Evolutionary conservation across 2,113 vertebrate species (phyloP), one percentile per base, ranked within the genome.

Genomic region (Zeus faber): DNA sequence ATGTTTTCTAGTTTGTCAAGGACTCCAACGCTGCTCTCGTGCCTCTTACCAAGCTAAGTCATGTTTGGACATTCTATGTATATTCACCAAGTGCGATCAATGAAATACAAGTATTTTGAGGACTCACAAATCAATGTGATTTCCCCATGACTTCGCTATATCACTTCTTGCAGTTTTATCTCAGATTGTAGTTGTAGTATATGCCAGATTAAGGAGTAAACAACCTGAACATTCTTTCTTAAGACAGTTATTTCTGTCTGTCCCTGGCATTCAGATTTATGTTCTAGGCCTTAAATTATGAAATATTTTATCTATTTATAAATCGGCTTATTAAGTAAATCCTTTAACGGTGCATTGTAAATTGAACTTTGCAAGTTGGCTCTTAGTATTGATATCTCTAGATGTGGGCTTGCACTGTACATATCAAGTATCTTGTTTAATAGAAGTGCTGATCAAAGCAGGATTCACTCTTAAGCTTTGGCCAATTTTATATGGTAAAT

Each of bases 381-480:
- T 62, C 22, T 22, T 57, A 45, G 14, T 33, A 11, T 40, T 41
- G 33, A 48, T 65, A 3, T 13, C 27, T 43, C 21, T 55, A 44
- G 18, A 53, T 67, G 31, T 35, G 20, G 31, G n/a, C n/a, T n/a
- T 17, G n/a, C 20, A 3, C 54, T 67, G 55, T 58, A 48, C 43
- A 27, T 17, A 26, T 54, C 2, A 21, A 9, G 7, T 29, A 14
- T 54, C 11, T 47, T 44, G 37, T n/a, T n/a, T n/a, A n/a, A n/a
- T n/a, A n/a, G n/a, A n/a, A n/a, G n/a, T n/a, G n/a, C n/a, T n/a
- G n/a, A n/a, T n/a, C n/a, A n/a, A n/a, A n/a, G n/a, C n/a, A n/a
- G n/a, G n/a, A n/a, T n/a, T n/a, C n/a, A n/a, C n/a, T n/a, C n/a
- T n/a, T n/a, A n/a, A n/a, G n/a, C n/a, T n/a, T n/a, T n/a, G n/a